Base-by-base conservation (phyloP, 2,888 invertebrate species). In the Hypomecis punctinalis region DNA sequence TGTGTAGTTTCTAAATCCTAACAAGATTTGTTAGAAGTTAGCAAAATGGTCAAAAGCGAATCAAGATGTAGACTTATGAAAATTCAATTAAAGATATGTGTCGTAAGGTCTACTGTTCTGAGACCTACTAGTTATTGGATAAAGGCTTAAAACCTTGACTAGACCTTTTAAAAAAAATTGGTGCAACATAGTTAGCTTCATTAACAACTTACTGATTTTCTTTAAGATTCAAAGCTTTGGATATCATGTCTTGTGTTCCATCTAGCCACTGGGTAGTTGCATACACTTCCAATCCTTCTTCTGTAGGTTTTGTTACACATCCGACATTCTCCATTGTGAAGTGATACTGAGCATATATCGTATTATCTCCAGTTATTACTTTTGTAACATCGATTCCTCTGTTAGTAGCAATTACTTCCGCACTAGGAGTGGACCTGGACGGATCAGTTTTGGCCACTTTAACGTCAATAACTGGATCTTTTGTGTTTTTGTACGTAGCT, bases 311-410 rank as follows among this genome's bases (percentile, higher is more conserved):
- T 3, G 94, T 94, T 0, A 95, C 91, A 76, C 95, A 95, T 0
- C 91, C 91, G 67, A 96, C 94, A 0, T 95, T 94, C 79, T 97
- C 97, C 96, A 97, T 96, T 10, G 94, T 93, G 72, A 94, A 96
- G 82, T 96, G 96, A 76, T 95, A 96, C 77, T 97, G 97, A 9
- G 90, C 82, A 8, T 93, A 94, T 57, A 93, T 81, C 40, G 92
- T 85, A 45, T 93, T 87, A n/a, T 82, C 86, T 11, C 55, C 40
- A 47, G 39, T 45, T 0, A 64, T 89, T 2, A 42, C 9, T 53
- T 51, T 55, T 0, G 9, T n/a, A 5, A 49, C 76, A 68, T 94
- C 84, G 1, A 71, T 78, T 0, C 90, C 90, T 52, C 5, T 42
- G 40, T 51, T 36, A 6, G 59, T 52, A 9, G 59, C 39, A 11